A percentile compares a stretch with the other conserved stretches of the same genome.
Conservation (phyloP, 1,140 invertebrate genomes). For the Araneus ventricosus region DNA sequence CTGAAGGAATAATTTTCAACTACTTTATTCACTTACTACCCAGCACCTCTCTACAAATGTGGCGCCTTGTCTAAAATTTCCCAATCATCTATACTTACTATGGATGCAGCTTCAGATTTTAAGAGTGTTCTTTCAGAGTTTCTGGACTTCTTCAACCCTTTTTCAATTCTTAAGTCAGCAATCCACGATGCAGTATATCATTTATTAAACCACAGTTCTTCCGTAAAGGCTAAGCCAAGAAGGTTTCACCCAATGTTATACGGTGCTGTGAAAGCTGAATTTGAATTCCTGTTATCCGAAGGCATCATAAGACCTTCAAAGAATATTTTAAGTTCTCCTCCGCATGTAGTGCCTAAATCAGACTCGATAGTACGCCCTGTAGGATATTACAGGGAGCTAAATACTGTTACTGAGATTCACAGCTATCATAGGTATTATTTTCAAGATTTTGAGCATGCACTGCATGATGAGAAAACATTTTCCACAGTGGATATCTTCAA, state of each 20-base stretch:
- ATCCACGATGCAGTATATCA: slow-evolving; percentile 7
- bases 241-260: neutral
- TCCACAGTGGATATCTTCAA: slow-evolving; percentile 49
- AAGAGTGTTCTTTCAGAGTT: neutral
- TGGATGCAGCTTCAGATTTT: neutral
- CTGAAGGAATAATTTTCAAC: no score
- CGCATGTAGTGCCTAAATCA: slow-evolving; percentile 77
- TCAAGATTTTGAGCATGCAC: neutral
- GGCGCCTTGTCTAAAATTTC: neutral
- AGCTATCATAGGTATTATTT: slow-evolving; percentile 61
- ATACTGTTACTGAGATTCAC: slow-evolving; percentile 61
- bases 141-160: neutral
- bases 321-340: slow-evolving; percentile 75
- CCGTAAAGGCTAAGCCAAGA: slow-evolving; percentile 25
- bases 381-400: slow-evolving; percentile 71
- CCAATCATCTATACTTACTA: neutral
- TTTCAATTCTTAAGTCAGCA: neutral
- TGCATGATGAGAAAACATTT: slow-evolving; percentile 38
- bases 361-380: slow-evolving; percentile 47
- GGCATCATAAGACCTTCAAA: slow-evolving; percentile 75
- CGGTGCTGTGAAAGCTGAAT: slow-evolving; percentile 38
- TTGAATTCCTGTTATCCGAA: slow-evolving; percentile 56
- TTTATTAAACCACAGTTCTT: slow-evolving; percentile 27
- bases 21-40: no score
- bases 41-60: neutral